A percentile compares a stretch with the other conserved stretches of the same genome.
phyloP scores from a whole-genome alignment of 2,113 vertebrate genomes.

The Amphilophus citrinellus region DNA sequence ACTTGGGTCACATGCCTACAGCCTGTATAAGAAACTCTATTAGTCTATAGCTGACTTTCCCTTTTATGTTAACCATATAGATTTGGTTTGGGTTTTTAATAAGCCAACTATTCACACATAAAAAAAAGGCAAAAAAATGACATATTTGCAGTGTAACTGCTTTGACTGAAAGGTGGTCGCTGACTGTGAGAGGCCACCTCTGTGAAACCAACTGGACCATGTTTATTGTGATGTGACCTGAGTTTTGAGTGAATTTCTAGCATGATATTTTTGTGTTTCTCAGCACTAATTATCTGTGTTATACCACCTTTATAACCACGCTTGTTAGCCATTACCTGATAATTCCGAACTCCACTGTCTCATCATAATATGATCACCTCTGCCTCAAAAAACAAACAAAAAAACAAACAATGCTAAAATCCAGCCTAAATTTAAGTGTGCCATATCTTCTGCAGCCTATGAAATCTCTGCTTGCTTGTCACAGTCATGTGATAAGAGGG shows the following conservation, averaged over 20 bases:
- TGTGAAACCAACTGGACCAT: no score
- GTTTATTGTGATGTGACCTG: not conserved
- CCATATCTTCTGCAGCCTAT: no score
- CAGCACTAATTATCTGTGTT: not conserved
- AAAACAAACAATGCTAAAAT: no score
- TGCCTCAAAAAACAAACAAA: not conserved
- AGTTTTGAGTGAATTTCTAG: not conserved
- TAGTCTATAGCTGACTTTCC: not conserved
- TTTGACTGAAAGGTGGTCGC: not conserved
- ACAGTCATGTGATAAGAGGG: not conserved
- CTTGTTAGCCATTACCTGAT: not conserved
- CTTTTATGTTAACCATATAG: not conserved
- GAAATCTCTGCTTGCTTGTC: not conserved
- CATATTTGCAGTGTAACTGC: not conserved
- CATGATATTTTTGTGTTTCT: not conserved
- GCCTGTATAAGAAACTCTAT: not conserved
- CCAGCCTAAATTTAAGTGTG: no score
- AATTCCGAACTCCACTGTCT: not conserved
- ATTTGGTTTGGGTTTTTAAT: not conserved
- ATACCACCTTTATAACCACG: not conserved
- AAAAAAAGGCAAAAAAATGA: not conserved
- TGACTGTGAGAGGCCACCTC: not conserved
- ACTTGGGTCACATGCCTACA: not conserved
- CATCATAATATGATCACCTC: not conserved
- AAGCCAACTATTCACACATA: not conserved